Base-by-base conservation (phyloP, 2,797 vertebrate species). In the Nannoperca obscura region DNA sequence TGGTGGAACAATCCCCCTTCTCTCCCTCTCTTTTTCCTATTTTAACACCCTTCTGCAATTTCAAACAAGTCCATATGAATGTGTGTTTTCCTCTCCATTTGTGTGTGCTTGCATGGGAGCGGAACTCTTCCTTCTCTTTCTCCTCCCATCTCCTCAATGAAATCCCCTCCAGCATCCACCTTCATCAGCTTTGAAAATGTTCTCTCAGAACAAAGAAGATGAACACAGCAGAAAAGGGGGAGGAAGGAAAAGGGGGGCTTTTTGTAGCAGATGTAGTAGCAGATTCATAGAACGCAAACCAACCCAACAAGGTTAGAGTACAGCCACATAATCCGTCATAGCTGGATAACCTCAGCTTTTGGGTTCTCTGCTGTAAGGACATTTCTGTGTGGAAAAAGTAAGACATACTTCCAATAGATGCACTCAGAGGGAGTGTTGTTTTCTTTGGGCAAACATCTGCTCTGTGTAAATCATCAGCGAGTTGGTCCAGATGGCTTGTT, bases 101-200 rank as follows among this genome's bases (percentile, higher is more conserved):
- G 54, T 59, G 68, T 71, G 71, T 27, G 58, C 70, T 47, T n/a
- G 53, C 63, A 62, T 32, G 40, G 60, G 68, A 76, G 73, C 65
- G 73, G 22, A 57, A 3, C 70, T 53, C 52, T 32, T 63, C 53
- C 49, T 54, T 52, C 32, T 60, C 44, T 72, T 72, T 49, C 62
- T 67, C 64, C 70, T 88, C 24, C 24, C 67, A 82, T 89, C 85
- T 83, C 46, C 54, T 81, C 76, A 46, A 64, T 19, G 7, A 77
- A 76, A 88, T 82, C 84, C 79, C 88, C 84, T 84, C 66, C 67
- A 90, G 89, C 86, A 11, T 81, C 74, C 69, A 86, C 84, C 76
- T 85, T 85, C 85, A 73, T 82, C 87, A 72, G 85, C 81, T 88
- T 83, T 88, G 82, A 88, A 86, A 85, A 83, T 74, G 44, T 78